Evolutionary conservation across 2,797 vertebrate species (phyloP).

Genomic region (Tapirus indicus): DNA sequence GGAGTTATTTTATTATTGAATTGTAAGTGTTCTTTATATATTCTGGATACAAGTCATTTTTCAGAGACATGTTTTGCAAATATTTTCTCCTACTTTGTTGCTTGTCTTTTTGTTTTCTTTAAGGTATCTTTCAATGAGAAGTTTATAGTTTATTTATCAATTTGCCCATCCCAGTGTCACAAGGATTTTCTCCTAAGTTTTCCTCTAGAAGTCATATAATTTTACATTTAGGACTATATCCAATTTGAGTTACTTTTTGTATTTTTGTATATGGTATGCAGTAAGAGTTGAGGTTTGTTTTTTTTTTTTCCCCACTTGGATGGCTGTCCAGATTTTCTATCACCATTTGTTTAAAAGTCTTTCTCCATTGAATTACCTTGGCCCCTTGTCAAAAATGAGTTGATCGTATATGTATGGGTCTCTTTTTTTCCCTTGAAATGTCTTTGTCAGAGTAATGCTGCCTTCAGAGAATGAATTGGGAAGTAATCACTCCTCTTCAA

Average conservation of each 20-base stretch:
- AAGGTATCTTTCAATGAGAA: not conserved
- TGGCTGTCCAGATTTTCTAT: not conserved
- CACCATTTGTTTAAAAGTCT: not conserved
- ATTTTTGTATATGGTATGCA: not conserved
- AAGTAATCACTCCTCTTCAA: not conserved
- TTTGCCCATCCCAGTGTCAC: not conserved
- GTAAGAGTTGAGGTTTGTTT: not conserved
- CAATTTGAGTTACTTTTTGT: not conserved
- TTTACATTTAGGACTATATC: not conserved
- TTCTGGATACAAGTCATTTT: not conserved
- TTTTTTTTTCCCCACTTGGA: not conserved
- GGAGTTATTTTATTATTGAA: not conserved
- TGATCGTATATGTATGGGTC: not conserved
- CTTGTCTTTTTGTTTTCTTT: conserved; percentile 8
- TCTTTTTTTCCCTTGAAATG: not conserved
- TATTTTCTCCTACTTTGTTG: not conserved
- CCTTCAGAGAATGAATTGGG: not conserved
- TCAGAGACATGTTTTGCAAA: not conserved
- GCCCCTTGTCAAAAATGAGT: not conserved
- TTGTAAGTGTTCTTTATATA: not conserved
- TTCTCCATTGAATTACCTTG: not conserved
- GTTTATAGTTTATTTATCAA: not conserved
- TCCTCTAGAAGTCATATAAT: not conserved
- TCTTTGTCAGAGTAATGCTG: not conserved
- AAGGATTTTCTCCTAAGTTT: not conserved